Evolutionary conservation across 1,140 invertebrate genomes (phyloP), one percentile per base, ranked within the genome.

Genomic region (Cydia fagiglandana): DNA sequence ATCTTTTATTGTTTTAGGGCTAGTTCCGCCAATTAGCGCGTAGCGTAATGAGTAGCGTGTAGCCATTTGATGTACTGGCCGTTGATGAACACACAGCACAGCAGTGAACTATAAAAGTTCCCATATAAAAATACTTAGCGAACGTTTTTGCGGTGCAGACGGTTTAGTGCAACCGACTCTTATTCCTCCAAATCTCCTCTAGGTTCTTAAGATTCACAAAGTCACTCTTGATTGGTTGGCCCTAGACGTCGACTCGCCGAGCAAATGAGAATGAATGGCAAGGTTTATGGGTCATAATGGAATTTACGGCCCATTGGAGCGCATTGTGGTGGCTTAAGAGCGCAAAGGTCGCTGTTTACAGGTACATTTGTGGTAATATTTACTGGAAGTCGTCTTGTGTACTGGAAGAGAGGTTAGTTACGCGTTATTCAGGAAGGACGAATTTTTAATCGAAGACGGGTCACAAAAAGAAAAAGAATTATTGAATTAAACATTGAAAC

Each of bases 201-300:
- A 10, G 30, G 30, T 41, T 41, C 38, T 41, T 41, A 41, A 41
- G 38, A 7, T 41, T 41, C 0, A 1, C 45, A 47, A 47, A 47
- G 45, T 47, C 45, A 47, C 12, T 2, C 45, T 47, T 15, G 12
- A 47, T 15, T 15, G 38, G 12, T 47, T 0, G 13, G n/a, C 50
- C 50, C 50, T n/a, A 53, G 4, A 53, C 17, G 1, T 53, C 10
- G 56, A 61, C 56, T 61, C 56, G 20, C 20, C 17, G 17, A 20
- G 7, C 7, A 10, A 61, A 61, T 61, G 56, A 20, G 20, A 61
- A 61, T 12, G 20, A 61, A 61, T n/a, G 56, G 20, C 56, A 81
- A 79, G 83, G 79, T 84, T 84, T 84, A 84, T 79, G 73, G 78
- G 73, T 64, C 73, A 79, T 80, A 79, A 82, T 77, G 66, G 78